phyloP scores from a whole-genome alignment of 2,888 invertebrate species.

The Eupeodes luniger region DNA sequence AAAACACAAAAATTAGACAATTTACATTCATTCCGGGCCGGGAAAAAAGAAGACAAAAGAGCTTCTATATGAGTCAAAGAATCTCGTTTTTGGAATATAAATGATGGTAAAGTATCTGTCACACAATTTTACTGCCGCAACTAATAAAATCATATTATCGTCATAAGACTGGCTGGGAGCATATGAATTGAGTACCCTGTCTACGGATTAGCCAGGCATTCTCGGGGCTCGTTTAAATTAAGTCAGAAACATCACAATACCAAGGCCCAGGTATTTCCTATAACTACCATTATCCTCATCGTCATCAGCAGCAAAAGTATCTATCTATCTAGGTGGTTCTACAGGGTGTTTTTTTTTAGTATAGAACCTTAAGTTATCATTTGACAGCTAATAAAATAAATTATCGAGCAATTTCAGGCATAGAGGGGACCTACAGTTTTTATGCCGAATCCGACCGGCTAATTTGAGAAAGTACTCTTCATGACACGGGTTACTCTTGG shows the following conservation, averaged over 20 bases:
- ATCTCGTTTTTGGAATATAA: constrained; percentile 19
- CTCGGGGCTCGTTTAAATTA: constrained; percentile 27
- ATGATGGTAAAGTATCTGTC: constrained; percentile 37
- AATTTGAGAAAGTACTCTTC: too few relatives aligned
- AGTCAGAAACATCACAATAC: constrained; percentile 27
- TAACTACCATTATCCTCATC: not conserved
- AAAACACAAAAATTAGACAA: constrained; percentile 25
- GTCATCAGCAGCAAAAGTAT: not conserved
- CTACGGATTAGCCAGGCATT: constrained; percentile 44
- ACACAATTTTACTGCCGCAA: constrained; percentile 42
- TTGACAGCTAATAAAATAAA: too few relatives aligned
- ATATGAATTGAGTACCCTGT: constrained; percentile 48
- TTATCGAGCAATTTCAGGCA: too few relatives aligned
- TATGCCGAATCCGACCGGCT: too few relatives aligned
- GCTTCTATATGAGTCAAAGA: not conserved
- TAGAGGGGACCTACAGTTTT: too few relatives aligned
- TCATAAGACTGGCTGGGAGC: not conserved
- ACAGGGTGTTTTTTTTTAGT: too few relatives aligned
- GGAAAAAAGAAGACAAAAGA: not conserved
- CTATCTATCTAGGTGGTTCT: not conserved
- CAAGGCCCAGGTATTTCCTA: constrained; percentile 10
- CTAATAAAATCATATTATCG: constrained; percentile 61
- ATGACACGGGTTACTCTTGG: too few relatives aligned
- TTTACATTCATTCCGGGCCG: constrained; percentile 44
- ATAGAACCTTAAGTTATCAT: too few relatives aligned